phyloP scores from a whole-genome alignment of 2,888 invertebrate genomes.

The Schrankia costaestrigalis region DNA sequence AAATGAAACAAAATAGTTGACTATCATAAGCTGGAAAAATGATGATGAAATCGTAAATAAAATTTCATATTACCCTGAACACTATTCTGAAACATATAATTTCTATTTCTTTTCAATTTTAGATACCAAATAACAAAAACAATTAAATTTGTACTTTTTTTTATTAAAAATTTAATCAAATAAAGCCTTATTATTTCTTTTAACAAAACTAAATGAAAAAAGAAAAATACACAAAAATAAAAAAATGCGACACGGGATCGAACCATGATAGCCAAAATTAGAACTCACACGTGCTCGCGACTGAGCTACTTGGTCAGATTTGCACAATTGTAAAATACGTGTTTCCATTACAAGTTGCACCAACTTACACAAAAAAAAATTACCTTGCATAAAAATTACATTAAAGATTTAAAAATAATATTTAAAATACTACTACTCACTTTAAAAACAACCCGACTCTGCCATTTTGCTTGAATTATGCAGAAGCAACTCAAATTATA shows the following conservation, averaged over 20 bases:
- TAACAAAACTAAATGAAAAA: slow-evolving; percentile 4
- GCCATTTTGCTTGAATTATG: no score
- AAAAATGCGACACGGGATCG: slow-evolving; percentile 37
- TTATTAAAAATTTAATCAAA: not conserved
- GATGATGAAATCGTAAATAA: not conserved
- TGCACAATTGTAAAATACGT: slow-evolving; percentile 20
- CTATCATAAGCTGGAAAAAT: not conserved
- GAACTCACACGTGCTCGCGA: slow-evolving; percentile 37
- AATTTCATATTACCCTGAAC: not conserved
- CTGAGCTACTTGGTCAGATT: slow-evolving; percentile 29
- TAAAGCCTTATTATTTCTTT: not conserved
- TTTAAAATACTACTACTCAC: not conserved
- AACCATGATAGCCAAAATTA: slow-evolving; percentile 43
- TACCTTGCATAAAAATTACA: not conserved
- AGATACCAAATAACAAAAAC: no score
- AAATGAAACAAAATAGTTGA: not conserved
- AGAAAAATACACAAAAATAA: slow-evolving; percentile 14
- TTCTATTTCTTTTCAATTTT: no score
- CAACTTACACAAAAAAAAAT: slow-evolving; percentile 21
- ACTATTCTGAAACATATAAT: not conserved
- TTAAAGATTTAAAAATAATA: not conserved
- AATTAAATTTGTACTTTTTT: no score
- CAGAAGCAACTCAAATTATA: no score
- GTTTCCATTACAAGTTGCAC: slow-evolving; percentile 16
- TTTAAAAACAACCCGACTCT: no score